These are phyloP conservation scores for Pangasius sanitwongsei DNA, from an alignment of 2,797 vertebrate species.

Conservation along the genomic window DNA sequence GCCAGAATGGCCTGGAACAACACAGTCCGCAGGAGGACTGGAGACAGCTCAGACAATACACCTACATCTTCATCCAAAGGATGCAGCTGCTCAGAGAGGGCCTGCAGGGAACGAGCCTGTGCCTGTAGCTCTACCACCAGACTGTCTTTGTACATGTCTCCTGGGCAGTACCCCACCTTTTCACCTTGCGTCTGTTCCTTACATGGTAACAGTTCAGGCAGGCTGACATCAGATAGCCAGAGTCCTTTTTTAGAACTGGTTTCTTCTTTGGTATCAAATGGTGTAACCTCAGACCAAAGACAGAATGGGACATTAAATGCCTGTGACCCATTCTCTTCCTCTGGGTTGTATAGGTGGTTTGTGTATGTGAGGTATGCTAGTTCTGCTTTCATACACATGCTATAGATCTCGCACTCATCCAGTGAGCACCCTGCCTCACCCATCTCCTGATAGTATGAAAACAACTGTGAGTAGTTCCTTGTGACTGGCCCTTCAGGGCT, in stretches of 20 bases:
- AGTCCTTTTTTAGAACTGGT: constrained; percentile 57
- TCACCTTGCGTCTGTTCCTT: constrained; percentile 58
- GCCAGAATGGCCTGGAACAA: constrained; percentile 84
- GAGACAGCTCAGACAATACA: constrained; percentile 57
- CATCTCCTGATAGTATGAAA: constrained; percentile 31
- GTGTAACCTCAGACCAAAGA: constrained; percentile 66
- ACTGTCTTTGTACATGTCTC: constrained; percentile 70
- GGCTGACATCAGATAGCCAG: constrained; percentile 65
- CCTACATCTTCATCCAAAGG: constrained; percentile 66
- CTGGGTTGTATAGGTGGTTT: constrained; percentile 62
- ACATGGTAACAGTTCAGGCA: constrained; percentile 65
- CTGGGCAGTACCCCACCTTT: constrained; percentile 44
- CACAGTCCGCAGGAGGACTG: constrained; percentile 71
- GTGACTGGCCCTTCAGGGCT: not conserved
- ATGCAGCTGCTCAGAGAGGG: constrained; percentile 76
- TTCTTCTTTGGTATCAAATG: constrained; percentile 69
- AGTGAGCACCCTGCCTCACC: constrained; percentile 33
- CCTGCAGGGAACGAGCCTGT: constrained; percentile 75
- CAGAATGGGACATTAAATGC: constrained; percentile 66
- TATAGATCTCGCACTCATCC: constrained; percentile 56
- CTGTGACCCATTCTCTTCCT: constrained; percentile 69
- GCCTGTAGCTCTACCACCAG: constrained; percentile 80
- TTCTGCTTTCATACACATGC: constrained; percentile 80
- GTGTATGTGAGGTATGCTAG: constrained; percentile 81
- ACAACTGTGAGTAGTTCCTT: constrained; percentile 27